Base-by-base conservation (phyloP, 2,113 vertebrate genomes). In the Oxygymnocypris stewartii region DNA sequence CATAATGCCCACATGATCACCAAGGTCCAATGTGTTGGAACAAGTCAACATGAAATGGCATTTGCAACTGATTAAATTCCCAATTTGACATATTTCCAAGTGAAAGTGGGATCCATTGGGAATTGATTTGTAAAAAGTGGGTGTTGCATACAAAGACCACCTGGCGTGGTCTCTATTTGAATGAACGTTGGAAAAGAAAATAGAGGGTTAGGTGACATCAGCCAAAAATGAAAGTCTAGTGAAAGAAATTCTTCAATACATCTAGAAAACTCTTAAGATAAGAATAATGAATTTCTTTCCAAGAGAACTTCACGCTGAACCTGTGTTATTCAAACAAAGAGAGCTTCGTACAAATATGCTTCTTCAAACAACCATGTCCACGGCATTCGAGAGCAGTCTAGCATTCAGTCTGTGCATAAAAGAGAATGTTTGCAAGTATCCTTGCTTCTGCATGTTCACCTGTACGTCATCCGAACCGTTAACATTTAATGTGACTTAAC, bases 331-430 rank as follows among this genome's bases (percentile, higher is more conserved):
- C 18, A 80, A 86, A 54, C 49, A 71, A 23, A 79, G 63, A 69
- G 31, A 61, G 67, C 25, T 47, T 11, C 16, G 20, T 40, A 35
- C 18, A 76, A 86, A 81, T 23, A 75, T 54, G n/a, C 6, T 37
- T 57, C 76, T 87, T 49, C 79, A 87, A 83, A 83, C 59, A 63
- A 10, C 37, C 75, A 74, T 71, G 81, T 86, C 37, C 71, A 67
- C 67, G 4, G 16, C 44, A 88, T 84, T 88, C n/a, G 16, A 35
- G 35, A 76, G 79, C 86, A 87, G 65, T 78, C 63, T 51, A 84
- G 86, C 86, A 81, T 87, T 44, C 54, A 61, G 54, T 73, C 74
- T 20, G 69, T 67, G 65, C 23, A 61, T 74, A 67, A 74, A 74
- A 23, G 28, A 74, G 31, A 12, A 12, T 4, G 7, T 44, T 44